Conservation (phyloP, 2,888 invertebrate genomes). For the Stenchaetothrips biformis region DNA sequence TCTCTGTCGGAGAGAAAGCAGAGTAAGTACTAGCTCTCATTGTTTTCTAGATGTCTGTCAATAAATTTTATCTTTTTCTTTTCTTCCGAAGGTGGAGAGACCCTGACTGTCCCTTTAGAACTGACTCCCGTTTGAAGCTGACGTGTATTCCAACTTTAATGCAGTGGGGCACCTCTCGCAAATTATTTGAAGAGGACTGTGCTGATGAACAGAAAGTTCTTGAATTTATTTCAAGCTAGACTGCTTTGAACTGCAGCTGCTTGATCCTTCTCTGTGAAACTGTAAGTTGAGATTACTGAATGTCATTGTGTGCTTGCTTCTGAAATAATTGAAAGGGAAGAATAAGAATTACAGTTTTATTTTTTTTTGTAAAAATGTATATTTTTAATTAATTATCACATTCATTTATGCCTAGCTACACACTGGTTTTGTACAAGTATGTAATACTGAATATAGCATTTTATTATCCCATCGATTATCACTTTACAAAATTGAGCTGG, state of each 20-base stretch:
- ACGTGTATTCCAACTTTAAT: constrained; percentile 78
- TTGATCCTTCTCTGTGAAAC: constrained; percentile 42
- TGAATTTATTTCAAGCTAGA: constrained; percentile 58
- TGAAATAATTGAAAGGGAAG: constrained; percentile 22
- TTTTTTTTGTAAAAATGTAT: too few relatives aligned
- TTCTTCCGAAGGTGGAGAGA: constrained; percentile 72
- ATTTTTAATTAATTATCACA: constrained; percentile 5
- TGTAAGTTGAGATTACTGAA: constrained; percentile 59
- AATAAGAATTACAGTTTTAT: background rate
- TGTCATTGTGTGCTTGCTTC: constrained; percentile 30
- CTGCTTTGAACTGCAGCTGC: too few relatives aligned
- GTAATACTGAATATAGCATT: constrained; percentile 32
- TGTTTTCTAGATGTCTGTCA: background rate
- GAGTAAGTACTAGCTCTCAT: constrained; percentile 56
- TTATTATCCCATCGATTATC: constrained; percentile 34
- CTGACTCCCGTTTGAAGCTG: constrained; percentile 63
- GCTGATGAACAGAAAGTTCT: constrained; percentile 63
- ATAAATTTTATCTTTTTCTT: background rate
- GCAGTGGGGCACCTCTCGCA: constrained; percentile 71
- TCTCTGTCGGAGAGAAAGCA: constrained; percentile 70
- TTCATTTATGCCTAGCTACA: constrained; percentile 31
- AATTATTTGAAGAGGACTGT: constrained; percentile 73
- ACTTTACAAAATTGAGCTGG: constrained; percentile 24
- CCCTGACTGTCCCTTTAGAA: constrained; percentile 72
- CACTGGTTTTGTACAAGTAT: constrained; percentile 26